Evolutionary conservation across 2,888 invertebrate genomes (phyloP).

Genomic region (Euproctis similis): DNA sequence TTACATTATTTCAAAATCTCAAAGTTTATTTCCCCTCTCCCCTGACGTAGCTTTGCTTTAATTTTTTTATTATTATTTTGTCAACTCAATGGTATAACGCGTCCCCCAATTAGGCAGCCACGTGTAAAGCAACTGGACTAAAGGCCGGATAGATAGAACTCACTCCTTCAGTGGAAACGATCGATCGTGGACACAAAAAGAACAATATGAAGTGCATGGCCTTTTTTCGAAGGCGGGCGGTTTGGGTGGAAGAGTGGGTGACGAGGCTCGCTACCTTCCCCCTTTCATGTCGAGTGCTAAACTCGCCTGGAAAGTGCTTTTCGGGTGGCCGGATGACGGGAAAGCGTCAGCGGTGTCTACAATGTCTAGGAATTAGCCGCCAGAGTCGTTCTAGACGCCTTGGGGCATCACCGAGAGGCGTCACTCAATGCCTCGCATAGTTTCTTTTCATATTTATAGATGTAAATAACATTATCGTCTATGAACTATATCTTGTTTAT

Average conservation of each 20-base stretch:
- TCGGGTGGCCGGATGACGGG: constrained; percentile 52
- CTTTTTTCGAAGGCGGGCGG: constrained; percentile 65
- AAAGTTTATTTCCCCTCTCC: no score
- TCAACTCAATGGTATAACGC: constrained; percentile 28
- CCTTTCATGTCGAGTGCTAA: constrained; percentile 47
- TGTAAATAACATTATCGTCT: no score
- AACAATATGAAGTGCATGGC: constrained; percentile 73
- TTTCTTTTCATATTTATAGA: no score
- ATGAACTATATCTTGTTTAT: no score
- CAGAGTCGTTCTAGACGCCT: constrained; percentile 31
- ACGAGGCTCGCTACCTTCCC: constrained; percentile 25
- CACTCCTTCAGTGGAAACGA: constrained; percentile 70
- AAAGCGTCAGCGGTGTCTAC: constrained; percentile 48
- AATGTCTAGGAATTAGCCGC: constrained; percentile 46
- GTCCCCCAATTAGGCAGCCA: constrained; percentile 57
- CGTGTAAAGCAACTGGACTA: constrained; percentile 59
- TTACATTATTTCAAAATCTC: no score
- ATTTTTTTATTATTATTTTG: no score
- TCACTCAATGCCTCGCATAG: constrained; percentile 8
- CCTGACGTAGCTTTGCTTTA: no score
- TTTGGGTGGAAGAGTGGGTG: constrained; percentile 45
- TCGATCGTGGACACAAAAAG: constrained; percentile 74
- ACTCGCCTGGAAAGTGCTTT: constrained; percentile 62
- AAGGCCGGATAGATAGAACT: constrained; percentile 61
- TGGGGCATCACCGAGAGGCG: no score